Base-by-base conservation (phyloP, 1,140 invertebrate genomes). In the Tachypleus tridentatus region DNA sequence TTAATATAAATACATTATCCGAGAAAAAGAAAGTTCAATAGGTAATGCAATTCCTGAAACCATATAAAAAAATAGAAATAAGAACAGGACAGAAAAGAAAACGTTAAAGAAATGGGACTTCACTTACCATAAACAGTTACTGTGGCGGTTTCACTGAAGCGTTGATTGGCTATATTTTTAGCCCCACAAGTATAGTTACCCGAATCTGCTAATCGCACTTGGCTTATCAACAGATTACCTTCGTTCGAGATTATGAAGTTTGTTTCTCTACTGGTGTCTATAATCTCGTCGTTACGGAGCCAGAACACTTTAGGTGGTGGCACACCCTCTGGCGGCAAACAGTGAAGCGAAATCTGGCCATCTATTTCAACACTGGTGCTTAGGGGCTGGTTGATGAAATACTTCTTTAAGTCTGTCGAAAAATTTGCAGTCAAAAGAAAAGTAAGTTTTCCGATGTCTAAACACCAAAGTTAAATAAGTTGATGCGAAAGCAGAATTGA, bases 101-200 rank as follows among this genome's bases (percentile, higher is more conserved):
- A 29, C 29, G 29, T 29, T 29, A 29, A 29, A 29, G 0, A 29
- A 29, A 29, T 29, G 29, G 29, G 29, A 29, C 29, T 29, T 47
- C 53, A 82, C 88, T 87, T 80, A 98, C 95, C 93, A 78, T 89
- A 97, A 71, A 98, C 93, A 59, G 88, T 91, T 62, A 98, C 82
- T 58, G 86, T 83, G 0, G 92, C 93, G 0, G 91, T 85, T 66
- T 93, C 88, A 59, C 89, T 93, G 62, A 87, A 80, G 66, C 93
- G 81, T 2, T 52, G 87, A 9, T 87, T 91, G 0, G 93, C 94
- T 49, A 95, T 85, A 76, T 98, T 98, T 76, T 93, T 88, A 3
- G 94, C 94, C 56, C 93, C 92, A 77, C 96, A 99, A 62, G 90
- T 94, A 79, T 97, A 99, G 82, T 98, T 98, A 60, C 90, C 95